Evolutionary conservation across 2,113 vertebrate genomes (phyloP), one percentile per base, ranked within the genome.

Genomic region (Myrmophylax atrothorax): DNA sequence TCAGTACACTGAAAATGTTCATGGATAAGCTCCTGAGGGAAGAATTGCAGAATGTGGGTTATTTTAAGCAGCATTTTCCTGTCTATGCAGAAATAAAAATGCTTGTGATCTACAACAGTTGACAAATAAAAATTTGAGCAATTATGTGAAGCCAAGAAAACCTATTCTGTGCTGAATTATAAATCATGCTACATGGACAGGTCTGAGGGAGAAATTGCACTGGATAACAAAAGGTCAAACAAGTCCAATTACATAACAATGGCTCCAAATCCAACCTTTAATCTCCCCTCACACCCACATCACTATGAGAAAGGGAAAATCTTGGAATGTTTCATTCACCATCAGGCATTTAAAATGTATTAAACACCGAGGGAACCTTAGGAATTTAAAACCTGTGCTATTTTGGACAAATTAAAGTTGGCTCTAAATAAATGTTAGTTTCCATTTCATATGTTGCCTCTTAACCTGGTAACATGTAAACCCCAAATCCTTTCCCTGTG

Each of bases 71-170:
- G 74, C 26, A 70, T 83, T 86, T 79, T 50, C 87, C 73, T 60
- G 29, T 80, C 93, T 91, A n/a, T 80, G 74, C 47, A 92, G 75
- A 82, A 83, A 15, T 89, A 68, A 85, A 97, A 96, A 94, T 60
- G 47, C 69, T 66, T 90, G 70, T 89, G 85, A 89, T 89, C 38
- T 82, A 73, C 80, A 80, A 55, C 31, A 44, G 66, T 29, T 88
- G 92, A 93, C 90, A 97, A 97, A 93, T 50, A 93, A 96, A 92
- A 94, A 96, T 90, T 47, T 96, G 85, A 96, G 87, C 66, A 81
- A 70, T 63, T 83, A 77, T 2, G 1, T 93, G 87, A 91, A 92
- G 84, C 86, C 49, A 84, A 59, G 63, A 19, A 66, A 93, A 93
- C 52, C 42, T 88, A n/a, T 80, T 86, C 42, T 92, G 25, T 68